These are phyloP conservation scores for Montipora capricornis DNA, from an alignment of 64 coral and sea anemone genomes.

Conservation along the genomic window DNA sequence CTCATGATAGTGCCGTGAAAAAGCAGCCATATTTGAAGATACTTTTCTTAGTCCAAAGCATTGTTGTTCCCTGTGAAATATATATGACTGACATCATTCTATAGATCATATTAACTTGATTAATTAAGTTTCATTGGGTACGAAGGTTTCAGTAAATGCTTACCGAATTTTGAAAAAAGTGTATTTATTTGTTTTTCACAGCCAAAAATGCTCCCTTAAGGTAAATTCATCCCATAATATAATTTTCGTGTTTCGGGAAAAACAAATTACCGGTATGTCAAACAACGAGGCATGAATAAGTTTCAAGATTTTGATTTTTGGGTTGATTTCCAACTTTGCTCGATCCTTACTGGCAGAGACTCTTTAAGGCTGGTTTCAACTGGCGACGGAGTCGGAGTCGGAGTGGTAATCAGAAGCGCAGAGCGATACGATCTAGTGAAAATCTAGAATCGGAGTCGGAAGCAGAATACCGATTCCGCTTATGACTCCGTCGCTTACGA, in stretches of 20 bases:
- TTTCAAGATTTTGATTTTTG: constrained; percentile 40
- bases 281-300: not conserved
- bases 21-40: not conserved
- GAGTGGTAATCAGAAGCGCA: too few relatives aligned
- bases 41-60: not conserved
- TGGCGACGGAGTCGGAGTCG: too few relatives aligned
- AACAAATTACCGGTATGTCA: constrained; percentile 2
- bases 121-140: not conserved
- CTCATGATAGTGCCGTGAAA: not conserved
- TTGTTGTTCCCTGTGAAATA: too few relatives aligned
- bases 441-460: too few relatives aligned
- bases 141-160: too few relatives aligned
- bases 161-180: too few relatives aligned
- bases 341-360: constrained; percentile 2
- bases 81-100: not conserved
- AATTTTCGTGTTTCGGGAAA: not conserved
- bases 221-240: too few relatives aligned
- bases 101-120: not conserved
- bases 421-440: too few relatives aligned
- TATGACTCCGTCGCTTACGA: too few relatives aligned
- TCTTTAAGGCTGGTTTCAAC: not conserved
- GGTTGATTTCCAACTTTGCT: constrained; percentile 16
- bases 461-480: too few relatives aligned
- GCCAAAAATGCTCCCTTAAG: too few relatives aligned
- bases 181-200: too few relatives aligned